Conservation (phyloP, 2,888 invertebrate species). For the Brachypalpus laphriformis region DNA sequence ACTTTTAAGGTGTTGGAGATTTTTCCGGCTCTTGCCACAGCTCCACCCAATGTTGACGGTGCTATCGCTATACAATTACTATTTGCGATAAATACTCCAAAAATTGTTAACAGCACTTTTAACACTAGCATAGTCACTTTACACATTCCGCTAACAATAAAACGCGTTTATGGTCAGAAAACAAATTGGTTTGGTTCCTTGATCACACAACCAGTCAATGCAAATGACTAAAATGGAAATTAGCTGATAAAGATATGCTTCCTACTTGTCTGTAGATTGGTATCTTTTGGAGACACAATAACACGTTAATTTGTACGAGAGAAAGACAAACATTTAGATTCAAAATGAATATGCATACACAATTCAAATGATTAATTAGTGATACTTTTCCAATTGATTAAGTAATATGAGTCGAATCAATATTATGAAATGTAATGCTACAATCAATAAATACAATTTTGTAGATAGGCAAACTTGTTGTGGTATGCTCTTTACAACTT, state of each 20-base stretch:
- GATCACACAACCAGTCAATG: not conserved
- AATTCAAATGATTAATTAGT: constrained; percentile 2
- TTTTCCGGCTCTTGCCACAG: constrained; percentile 82
- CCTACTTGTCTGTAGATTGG: not conserved
- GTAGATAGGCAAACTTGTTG: not conserved
- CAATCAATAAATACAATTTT: not conserved
- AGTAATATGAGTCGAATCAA: not conserved
- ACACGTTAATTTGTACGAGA: constrained; percentile 1
- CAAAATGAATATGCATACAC: not conserved
- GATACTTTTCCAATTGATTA: constrained; percentile 4
- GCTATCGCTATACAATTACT: constrained; percentile 80
- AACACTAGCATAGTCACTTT: constrained; percentile 62
- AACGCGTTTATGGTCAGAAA: not conserved
- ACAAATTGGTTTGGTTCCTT: not conserved
- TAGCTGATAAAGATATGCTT: not conserved
- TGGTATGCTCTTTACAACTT: not conserved
- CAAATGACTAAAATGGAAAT: not conserved
- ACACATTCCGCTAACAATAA: constrained; percentile 33
- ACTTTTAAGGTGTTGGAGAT: constrained; percentile 82
- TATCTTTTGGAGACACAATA: not conserved
- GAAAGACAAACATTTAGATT: constrained; percentile 7
- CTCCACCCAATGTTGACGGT: constrained; percentile 82
- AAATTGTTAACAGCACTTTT: constrained; percentile 54
- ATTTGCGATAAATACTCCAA: constrained; percentile 56
- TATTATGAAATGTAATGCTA: not conserved